Evolutionary conservation across 2,113 vertebrate genomes (phyloP).

Genomic region (Cottus gobio): DNA sequence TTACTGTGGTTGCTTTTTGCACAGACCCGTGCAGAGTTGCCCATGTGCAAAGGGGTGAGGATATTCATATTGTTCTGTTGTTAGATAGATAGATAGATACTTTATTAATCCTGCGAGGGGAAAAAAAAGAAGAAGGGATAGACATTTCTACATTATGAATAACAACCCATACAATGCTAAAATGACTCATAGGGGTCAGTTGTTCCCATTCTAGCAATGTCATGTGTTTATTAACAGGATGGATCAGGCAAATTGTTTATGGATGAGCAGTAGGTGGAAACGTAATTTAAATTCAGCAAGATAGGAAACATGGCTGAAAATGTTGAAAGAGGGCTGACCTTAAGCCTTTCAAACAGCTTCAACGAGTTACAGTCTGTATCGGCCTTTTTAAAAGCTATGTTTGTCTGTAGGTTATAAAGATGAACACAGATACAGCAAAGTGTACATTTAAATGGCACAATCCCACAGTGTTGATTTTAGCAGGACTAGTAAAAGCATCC

Average conservation of each 20-base stretch:
- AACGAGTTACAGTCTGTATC: neutral
- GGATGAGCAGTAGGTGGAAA: neutral
- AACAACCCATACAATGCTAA: neutral
- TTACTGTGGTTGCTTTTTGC: conserved; percentile 60
- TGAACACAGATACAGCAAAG: neutral
- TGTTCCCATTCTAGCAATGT: neutral
- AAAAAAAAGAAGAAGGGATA: too few relatives aligned
- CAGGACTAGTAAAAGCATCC: conserved; percentile 16
- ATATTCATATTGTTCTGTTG: neutral
- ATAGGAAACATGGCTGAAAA: neutral
- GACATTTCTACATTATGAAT: neutral
- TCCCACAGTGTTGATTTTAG: conserved; percentile 24
- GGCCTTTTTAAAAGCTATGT: neutral
- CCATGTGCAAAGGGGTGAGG: conserved; percentile 85
- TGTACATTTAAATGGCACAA: neutral
- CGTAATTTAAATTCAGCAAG: neutral
- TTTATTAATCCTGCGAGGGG: too few relatives aligned
- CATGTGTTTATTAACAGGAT: neutral
- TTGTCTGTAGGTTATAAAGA: neutral
- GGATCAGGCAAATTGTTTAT: neutral
- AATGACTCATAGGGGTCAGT: neutral
- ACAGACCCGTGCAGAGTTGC: conserved; percentile 71
- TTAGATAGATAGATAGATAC: too few relatives aligned
- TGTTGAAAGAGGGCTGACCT: neutral
- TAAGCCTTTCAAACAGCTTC: neutral